These are phyloP conservation scores for Gymnothorax reevesii DNA, from an alignment of 2,797 vertebrate species.

Conservation along the genomic window DNA sequence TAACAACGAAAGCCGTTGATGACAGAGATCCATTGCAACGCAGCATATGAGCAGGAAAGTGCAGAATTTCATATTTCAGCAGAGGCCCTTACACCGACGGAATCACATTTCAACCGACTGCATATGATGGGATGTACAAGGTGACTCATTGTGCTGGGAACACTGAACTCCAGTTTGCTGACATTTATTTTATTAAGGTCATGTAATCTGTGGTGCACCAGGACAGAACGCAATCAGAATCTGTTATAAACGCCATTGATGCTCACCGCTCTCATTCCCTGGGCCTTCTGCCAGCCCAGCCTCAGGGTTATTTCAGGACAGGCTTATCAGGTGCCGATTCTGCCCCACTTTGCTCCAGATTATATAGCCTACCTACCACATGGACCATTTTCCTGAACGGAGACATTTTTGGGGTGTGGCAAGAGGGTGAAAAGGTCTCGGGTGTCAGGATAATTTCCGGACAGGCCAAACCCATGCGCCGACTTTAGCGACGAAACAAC, in stretches of 20 bases:
- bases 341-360: conserved; percentile 8
- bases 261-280: background rate
- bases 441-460: background rate
- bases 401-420: background rate
- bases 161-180: background rate
- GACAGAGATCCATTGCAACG: background rate
- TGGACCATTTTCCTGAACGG: background rate
- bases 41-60: background rate
- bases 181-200: background rate
- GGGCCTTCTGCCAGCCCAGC: background rate
- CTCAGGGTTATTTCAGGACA: conserved; percentile 16
- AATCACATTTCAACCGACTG: background rate
- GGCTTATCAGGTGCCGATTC: conserved; percentile 18
- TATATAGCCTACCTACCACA: background rate
- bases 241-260: background rate
- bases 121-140: background rate
- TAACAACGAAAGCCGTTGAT: too few species aligned
- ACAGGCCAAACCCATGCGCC: background rate
- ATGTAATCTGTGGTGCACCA: background rate
- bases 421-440: background rate
- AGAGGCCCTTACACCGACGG: background rate
- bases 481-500: background rate
- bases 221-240: background rate
- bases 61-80: background rate
- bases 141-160: background rate